phyloP scores from a whole-genome alignment of 2,797 vertebrate species.

The Sparus aurata region DNA sequence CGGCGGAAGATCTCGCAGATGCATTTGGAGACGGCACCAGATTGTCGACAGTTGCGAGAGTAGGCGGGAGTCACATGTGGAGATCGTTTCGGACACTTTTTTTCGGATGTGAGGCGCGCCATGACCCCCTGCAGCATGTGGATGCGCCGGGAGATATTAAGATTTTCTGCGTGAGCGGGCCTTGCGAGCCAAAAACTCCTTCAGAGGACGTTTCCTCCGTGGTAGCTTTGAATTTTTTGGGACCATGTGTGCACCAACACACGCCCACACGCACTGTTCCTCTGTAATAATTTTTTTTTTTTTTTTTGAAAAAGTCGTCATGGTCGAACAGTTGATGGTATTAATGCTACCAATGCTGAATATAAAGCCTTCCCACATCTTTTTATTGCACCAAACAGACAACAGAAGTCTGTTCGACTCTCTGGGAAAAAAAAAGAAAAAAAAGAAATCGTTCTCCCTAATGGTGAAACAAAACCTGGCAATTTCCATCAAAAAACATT shows the following conservation, averaged over 20 bases:
- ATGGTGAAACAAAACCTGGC: conserved; percentile 11
- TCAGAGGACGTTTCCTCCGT: not conserved
- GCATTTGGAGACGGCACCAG: conserved; percentile 19
- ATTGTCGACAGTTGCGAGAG: conserved; percentile 39
- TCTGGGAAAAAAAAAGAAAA: not conserved
- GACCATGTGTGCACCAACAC: not conserved
- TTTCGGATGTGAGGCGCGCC: not conserved
- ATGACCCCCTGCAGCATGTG: not conserved
- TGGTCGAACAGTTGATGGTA: not conserved
- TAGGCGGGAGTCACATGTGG: conserved; percentile 31
- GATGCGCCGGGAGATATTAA: not conserved
- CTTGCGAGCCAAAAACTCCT: not conserved
- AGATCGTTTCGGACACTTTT: not conserved
- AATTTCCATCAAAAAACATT: conserved; percentile 37
- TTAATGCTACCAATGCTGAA: not conserved
- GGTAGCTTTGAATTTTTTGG: not conserved
- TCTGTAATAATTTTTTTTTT: not conserved
- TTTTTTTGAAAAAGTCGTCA: not conserved
- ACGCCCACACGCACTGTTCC: not conserved
- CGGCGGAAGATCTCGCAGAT: conserved; percentile 29
- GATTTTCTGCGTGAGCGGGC: conserved; percentile 1
- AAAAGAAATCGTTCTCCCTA: not conserved
- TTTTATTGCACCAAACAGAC: not conserved
- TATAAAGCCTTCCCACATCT: not conserved
- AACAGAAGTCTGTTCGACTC: not conserved